Evolutionary conservation across 2,113 vertebrate species (phyloP), one percentile per base, ranked within the genome.

Genomic region (Phyllostomus hastatus): DNA sequence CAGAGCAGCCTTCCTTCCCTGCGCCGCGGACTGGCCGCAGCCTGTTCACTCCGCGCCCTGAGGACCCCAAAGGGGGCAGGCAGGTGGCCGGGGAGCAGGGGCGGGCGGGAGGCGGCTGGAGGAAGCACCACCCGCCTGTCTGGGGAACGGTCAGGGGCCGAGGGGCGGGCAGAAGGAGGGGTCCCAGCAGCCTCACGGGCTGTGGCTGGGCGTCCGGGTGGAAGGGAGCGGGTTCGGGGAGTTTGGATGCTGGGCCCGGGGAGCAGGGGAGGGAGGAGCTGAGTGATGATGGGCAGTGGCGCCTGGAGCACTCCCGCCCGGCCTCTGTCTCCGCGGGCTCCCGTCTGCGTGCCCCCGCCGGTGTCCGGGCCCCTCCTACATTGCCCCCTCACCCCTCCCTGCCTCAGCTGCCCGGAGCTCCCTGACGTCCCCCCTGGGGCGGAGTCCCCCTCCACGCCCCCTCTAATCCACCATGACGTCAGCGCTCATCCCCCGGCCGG

Each of bases 391-490:
- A 11, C 8, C 24, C 1, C 33, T 26, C 10, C 35, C 50, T 38
- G 33, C 50, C 46, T 54, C 26, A 19, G 11, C 7, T 73, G 35
- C n/a, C n/a, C 66, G 12, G 10, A 6, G 24, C 10, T 48, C 33
- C n/a, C 52, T 12, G 31, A 46, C 24, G 70, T 41, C 24, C 12
- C 3, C 4, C 9, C 26, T 1, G 35, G 52, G 41, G 12, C 33
- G 43, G 2, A 19, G 6, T 4, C 33, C 28, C 0, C 43, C 52
- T 64, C 3, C 0, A 5, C 6, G 33, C 31, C 50, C 22, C 12
- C 46, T 24, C 57, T 43, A 22, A 3, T 57, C 54, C 54, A 10
- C 54, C 24, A 57, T 15, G 54, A 57, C 20, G 3, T 24, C 54
- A 43, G 41, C 20, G 10, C 35, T 33, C 1, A 0, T 4, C 43